A percentile compares a stretch with the other conserved stretches of the same genome.
Evolutionary conservation across 2,888 invertebrate species (phyloP).

Genomic region (Rhodophaea formosa): DNA sequence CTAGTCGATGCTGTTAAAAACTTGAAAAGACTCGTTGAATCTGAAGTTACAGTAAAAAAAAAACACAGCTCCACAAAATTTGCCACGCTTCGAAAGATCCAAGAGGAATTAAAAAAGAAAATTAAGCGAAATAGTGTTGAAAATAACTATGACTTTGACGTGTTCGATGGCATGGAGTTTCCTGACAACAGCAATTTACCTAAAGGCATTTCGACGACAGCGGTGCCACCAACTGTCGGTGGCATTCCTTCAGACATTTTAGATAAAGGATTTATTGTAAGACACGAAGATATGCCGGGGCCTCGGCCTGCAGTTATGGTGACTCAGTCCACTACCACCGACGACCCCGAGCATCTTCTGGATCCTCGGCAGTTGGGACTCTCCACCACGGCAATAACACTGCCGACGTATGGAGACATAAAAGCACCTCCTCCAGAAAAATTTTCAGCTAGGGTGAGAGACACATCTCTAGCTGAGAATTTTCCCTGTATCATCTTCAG

Average conservation of each 20-base stretch:
- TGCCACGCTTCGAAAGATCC: not conserved
- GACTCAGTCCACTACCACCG: not conserved
- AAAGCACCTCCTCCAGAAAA: not conserved
- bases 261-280: not conserved
- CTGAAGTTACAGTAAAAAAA: not conserved
- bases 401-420: not conserved
- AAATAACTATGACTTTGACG: not conserved
- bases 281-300: not conserved
- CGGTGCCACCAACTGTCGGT: not conserved
- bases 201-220: not conserved
- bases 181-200: not conserved
- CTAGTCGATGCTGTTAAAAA: not conserved
- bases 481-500: too few species aligned
- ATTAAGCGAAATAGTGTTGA: not conserved
- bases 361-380: not conserved
- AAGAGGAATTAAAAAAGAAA: not conserved
- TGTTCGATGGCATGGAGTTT: not conserved
- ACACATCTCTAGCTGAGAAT: too few species aligned
- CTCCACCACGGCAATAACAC: not conserved
- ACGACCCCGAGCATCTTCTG: not conserved
- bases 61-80: not conserved
- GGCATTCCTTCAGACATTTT: not conserved
- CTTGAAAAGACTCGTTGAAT: not conserved
- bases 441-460: too few species aligned
- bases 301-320: not conserved